Conservation (phyloP, 1,140 invertebrate species). For the Andrena cerasifolii region DNA sequence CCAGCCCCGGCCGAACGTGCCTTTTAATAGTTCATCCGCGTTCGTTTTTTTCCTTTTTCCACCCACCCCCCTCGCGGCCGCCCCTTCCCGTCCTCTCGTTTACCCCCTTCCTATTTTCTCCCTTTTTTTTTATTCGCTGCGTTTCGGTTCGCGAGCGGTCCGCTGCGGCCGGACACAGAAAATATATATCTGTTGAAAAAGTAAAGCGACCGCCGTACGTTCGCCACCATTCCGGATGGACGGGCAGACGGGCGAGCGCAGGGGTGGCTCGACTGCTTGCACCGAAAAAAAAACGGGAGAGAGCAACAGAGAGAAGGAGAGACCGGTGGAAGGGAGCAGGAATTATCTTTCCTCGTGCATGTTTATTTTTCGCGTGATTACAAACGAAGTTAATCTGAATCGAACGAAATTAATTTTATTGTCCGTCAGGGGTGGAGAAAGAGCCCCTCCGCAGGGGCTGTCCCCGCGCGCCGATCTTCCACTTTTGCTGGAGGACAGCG, state of each 20-base stretch:
- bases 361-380: constrained; percentile 75
- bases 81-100: constrained; percentile 7
- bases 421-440: constrained; percentile 60
- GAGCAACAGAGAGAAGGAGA: background rate
- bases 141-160: constrained; percentile 63
- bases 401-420: constrained; percentile 79
- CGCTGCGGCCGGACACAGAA: constrained; percentile 57
- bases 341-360: constrained; percentile 68
- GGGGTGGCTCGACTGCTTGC: constrained; percentile 39
- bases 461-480: constrained; percentile 16
- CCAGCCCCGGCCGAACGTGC: constrained; percentile 61
- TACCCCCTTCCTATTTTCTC: background rate
- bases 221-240: constrained; percentile 60
- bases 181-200: constrained; percentile 68
- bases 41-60: constrained; percentile 55
- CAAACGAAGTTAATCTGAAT: constrained; percentile 79
- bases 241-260: constrained; percentile 44
- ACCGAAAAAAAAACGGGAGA: background rate
- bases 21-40: constrained; percentile 72
- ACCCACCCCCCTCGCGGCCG: constrained; percentile 7
- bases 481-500: background rate
- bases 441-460: constrained; percentile 30
- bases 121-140: constrained; percentile 58
- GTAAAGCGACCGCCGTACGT: constrained; percentile 64
- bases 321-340: background rate